Percentiles rank a stretch among this genome's conserved stretches.
These are phyloP conservation scores for Naso thynnoides DNA, from an alignment of 2,797 vertebrate species.

Conservation along the genomic window DNA sequence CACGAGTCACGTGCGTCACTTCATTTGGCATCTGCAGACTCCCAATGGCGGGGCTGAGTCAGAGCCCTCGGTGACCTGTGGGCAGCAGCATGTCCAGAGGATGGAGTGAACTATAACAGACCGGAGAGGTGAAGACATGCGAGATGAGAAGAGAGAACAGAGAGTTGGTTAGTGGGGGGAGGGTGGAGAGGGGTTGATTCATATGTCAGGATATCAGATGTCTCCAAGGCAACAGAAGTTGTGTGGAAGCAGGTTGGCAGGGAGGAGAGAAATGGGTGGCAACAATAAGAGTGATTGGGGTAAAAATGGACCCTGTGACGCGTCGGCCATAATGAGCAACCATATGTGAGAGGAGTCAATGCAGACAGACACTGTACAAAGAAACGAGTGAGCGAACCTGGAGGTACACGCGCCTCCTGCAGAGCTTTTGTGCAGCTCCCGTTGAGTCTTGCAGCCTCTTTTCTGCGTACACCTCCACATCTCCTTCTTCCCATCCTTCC, in stretches of 20 bases:
- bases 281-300: constrained; percentile 63
- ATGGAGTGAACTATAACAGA: constrained; percentile 40
- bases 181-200: constrained; percentile 40
- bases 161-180: constrained; percentile 5
- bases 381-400: constrained; percentile 18
- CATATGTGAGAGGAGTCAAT: constrained; percentile 15
- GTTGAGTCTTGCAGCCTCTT: constrained; percentile 29
- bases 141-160: constrained; percentile 14
- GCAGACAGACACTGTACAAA: neutral
- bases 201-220: constrained; percentile 67
- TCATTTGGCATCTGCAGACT: constrained; percentile 26
- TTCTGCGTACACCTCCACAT: constrained; percentile 4
- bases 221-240: constrained; percentile 79
- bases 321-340: constrained; percentile 15
- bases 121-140: constrained; percentile 40
- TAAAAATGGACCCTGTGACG: constrained; percentile 60
- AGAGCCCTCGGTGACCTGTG: constrained; percentile 1
- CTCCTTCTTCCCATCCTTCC: constrained; percentile 37
- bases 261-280: constrained; percentile 55
- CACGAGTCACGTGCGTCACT: constrained; percentile 5
- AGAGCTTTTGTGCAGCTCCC: constrained; percentile 42
- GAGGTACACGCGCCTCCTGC: constrained; percentile 37
- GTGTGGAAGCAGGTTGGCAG: constrained; percentile 37
- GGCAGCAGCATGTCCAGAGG: neutral
- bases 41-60: constrained; percentile 13